Conservation (phyloP, 1,140 invertebrate species). For the Brachionus paranguensis region DNA sequence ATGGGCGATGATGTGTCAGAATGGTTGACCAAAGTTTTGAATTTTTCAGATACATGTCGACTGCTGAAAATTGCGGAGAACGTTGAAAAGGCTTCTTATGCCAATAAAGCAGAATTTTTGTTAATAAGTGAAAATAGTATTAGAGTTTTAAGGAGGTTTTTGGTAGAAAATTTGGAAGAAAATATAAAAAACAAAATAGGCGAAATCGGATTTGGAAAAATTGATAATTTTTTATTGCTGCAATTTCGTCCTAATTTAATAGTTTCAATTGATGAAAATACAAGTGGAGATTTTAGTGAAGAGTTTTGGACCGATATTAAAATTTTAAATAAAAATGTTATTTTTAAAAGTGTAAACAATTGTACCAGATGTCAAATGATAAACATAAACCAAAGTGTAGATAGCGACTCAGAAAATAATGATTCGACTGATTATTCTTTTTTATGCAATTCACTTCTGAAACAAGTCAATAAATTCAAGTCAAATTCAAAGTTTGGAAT, state of each 20-base stretch:
- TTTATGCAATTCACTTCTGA: slow-evolving; percentile 2
- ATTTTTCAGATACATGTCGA: not conserved
- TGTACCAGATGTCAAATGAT: slow-evolving; percentile 39
- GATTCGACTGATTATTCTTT: not conserved
- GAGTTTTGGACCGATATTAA: not conserved
- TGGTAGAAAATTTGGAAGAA: not conserved
- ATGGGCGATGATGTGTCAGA: not conserved
- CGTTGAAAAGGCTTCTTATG: not conserved
- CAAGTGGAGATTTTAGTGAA: slow-evolving; percentile 4
- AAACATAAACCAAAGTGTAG: slow-evolving; percentile 16
- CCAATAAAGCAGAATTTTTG: slow-evolving; percentile 34
- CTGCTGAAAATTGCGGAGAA: not conserved
- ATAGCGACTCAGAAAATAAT: not conserved
- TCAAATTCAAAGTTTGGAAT: slow-evolving; percentile 37
- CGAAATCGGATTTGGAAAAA: not conserved
- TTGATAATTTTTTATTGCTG: not conserved
- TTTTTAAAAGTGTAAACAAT: not conserved
- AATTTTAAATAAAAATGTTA: slow-evolving; percentile 5
- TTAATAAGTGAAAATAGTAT: slow-evolving; percentile 20
- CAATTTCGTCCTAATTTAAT: slow-evolving; percentile 36
- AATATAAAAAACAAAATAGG: not conserved
- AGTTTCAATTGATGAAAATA: not conserved
- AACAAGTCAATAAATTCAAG: slow-evolving; percentile 29
- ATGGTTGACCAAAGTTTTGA: slow-evolving; percentile 10
- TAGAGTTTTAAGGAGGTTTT: not conserved